Base-by-base conservation (phyloP, 2,113 vertebrate genomes). In the Chrysochloris asiatica region DNA sequence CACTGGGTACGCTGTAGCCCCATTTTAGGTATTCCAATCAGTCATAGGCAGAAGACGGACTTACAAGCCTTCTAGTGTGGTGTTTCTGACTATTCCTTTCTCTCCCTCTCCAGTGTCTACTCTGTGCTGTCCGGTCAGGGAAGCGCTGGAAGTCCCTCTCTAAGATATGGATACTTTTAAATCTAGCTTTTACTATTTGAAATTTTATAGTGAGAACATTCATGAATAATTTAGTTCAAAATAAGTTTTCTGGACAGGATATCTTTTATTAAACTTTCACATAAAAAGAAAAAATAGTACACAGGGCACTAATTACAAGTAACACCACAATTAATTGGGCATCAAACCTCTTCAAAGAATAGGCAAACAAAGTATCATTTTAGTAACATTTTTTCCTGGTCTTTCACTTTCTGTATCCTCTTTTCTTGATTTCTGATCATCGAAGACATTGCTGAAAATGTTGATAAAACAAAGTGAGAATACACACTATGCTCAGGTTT, bases 361-460 rank as follows among this genome's bases (percentile, higher is more conserved):
- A 90, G 88, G 94, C 0, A 30, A 43, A 52, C 10, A 65, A 3
- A 5, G n/a, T 0, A 0, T 98, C 94, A 97, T 83, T 97, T 97
- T 9, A 89, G 95, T n/a, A 96, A 93, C 94, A 97, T 96, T 86
- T 94, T 97, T 90, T 96, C 86, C 89, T 97, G 96, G 93, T 96
- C 96, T 93, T 97, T 97, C 65, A 96, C 95, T 95, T 97, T 97
- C 92, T 96, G 97, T 85, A 81, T 97, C 80, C 96, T 97, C 75
- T 89, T 97, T 73, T 97, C 95, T 95, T 95, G 97, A 90, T 90
- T 95, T 96, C 97, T 97, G 78, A 95, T 95, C 97, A 97, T 87
- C 45, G 96, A 96, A 71, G 96, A 96, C 71, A 48, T 94, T 95
- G 96, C 98, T 98, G 96, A 92, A 98, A 98, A 96, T 50, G 94